phyloP scores from a whole-genome alignment of 2,797 vertebrate genomes.

The Synanceia verrucosa region DNA sequence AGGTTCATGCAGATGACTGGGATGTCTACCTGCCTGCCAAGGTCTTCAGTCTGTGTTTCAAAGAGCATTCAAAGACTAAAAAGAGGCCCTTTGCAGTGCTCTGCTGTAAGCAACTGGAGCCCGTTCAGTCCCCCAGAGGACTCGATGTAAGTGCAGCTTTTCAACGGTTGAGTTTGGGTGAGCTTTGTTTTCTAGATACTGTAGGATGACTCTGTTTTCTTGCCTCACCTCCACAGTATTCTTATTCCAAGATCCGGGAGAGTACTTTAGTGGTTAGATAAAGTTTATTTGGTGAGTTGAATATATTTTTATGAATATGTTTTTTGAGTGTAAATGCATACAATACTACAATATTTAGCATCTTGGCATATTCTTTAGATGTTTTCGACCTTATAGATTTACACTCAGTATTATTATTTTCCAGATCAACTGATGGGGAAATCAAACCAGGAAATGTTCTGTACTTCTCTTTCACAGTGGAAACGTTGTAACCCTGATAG shows the following conservation, averaged over 20 bases:
- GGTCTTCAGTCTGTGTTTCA: conserved; percentile 77
- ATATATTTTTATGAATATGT: not conserved
- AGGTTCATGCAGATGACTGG: conserved; percentile 74
- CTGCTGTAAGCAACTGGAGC: conserved; percentile 57
- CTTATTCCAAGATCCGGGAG: conserved; percentile 56
- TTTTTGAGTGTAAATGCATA: not conserved
- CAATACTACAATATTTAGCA: not conserved
- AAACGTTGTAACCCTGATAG: not conserved
- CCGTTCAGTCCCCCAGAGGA: conserved; percentile 46
- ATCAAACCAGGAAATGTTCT: not conserved
- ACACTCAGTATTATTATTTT: conserved; percentile 5
- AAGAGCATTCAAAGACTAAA: conserved; percentile 69
- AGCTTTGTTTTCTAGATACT: not conserved
- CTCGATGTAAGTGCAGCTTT: conserved; percentile 44
- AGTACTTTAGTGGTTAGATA: conserved; percentile 62
- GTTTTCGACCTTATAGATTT: too few relatives aligned
- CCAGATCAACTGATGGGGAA: conserved; percentile 25
- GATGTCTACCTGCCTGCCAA: conserved; percentile 77
- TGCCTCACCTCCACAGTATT: conserved; percentile 42
- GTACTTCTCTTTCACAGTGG: not conserved
- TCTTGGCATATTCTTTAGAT: not conserved
- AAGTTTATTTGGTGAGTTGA: conserved; percentile 43
- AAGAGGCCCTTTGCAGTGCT: conserved; percentile 76
- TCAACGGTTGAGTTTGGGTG: not conserved
- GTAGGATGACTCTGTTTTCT: conserved; percentile 10